These are phyloP conservation scores for Sinohyriopsis cumingii DNA, from an alignment of 2,888 invertebrate genomes.

Conservation along the genomic window DNA sequence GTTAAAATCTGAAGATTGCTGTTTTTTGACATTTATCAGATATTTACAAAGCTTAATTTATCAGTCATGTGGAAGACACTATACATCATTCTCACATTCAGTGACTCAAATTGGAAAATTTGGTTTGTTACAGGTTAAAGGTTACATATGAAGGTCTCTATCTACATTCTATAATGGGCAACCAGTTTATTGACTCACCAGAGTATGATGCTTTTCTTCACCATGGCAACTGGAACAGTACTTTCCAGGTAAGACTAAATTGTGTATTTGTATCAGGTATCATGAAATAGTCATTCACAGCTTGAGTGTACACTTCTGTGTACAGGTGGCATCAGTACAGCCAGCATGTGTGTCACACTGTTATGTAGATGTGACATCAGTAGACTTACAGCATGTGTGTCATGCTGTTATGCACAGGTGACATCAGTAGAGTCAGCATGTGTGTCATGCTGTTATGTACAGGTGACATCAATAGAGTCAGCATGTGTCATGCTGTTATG, in stretches of 20 bases:
- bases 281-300: background rate
- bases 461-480: background rate
- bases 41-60: too few relatives aligned
- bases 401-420: background rate
- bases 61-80: too few relatives aligned
- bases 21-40: too few relatives aligned
- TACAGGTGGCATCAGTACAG: background rate
- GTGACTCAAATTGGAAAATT: background rate
- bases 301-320: background rate
- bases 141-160: conserved; percentile 89
- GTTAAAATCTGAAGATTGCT: too few relatives aligned
- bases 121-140: conserved; percentile 78
- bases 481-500: background rate
- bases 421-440: background rate
- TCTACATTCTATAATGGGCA: conserved; percentile 83
- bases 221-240: conserved; percentile 26
- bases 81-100: too few relatives aligned
- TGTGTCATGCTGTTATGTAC: background rate
- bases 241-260: conserved; percentile 45
- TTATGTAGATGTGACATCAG: background rate
- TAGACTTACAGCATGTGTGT: background rate
- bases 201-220: conserved; percentile 57
- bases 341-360: background rate
- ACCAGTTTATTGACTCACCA: conserved; percentile 64
- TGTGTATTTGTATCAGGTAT: conserved; percentile 1